These are phyloP conservation scores for Chaetodon trifasciatus DNA, from an alignment of 2,797 vertebrate genomes.

Conservation along the genomic window DNA sequence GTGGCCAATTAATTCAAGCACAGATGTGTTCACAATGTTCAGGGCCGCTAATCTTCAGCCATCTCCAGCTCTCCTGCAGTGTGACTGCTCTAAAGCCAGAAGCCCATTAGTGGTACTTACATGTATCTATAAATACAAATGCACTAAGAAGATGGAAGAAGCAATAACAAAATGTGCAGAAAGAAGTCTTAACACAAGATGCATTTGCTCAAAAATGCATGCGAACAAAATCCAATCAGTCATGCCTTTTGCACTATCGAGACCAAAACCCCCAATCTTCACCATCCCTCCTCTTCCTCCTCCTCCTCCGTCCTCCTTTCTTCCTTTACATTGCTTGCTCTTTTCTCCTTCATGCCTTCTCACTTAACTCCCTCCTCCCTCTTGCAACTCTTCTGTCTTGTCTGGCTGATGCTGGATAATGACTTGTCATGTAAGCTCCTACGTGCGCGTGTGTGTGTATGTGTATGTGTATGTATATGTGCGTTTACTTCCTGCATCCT, in stretches of 20 bases:
- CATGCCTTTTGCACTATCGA: conserved; percentile 44
- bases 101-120: not conserved
- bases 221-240: conserved; percentile 51
- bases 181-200: conserved; percentile 7
- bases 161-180: conserved; percentile 23
- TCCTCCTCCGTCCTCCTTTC: conserved; percentile 9
- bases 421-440: conserved; percentile 58
- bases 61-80: not conserved
- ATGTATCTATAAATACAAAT: conserved; percentile 34
- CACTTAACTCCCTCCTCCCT: conserved; percentile 43
- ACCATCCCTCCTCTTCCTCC: conserved; percentile 7
- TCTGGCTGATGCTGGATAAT: conserved; percentile 53
- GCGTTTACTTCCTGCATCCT: conserved; percentile 33
- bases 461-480: conserved; percentile 6
- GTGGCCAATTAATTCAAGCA: not conserved
- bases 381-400: conserved; percentile 45
- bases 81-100: not conserved
- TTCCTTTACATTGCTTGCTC: conserved; percentile 4
- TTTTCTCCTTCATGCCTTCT: conserved; percentile 40
- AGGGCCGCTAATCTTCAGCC: not conserved
- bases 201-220: conserved; percentile 39
- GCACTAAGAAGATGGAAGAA: not conserved
- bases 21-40: not conserved
- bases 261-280: not conserved
- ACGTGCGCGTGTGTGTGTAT: conserved; percentile 2